A percentile compares a stretch with the other conserved stretches of the same genome.
These are phyloP conservation scores for Anabas testudineus DNA, from an alignment of 2,797 vertebrate genomes.

Conservation along the genomic window DNA sequence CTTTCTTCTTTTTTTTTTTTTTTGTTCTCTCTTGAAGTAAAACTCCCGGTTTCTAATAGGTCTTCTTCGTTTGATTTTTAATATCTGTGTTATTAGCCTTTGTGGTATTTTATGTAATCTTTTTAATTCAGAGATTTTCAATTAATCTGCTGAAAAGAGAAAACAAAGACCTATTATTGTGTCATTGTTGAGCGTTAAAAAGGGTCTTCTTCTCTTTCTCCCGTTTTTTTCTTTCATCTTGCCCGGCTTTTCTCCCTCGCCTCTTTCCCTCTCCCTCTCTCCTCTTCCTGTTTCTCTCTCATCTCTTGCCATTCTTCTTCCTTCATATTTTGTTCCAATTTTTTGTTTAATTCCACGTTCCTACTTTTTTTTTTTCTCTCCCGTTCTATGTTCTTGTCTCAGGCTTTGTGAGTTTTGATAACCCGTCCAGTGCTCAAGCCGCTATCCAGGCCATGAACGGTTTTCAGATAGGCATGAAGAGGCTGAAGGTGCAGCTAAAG, in stretches of 20 bases:
- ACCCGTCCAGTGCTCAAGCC: conserved; percentile 97
- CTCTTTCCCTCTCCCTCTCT: conserved; percentile 37
- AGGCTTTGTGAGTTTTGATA: conserved; percentile 99
- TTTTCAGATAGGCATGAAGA: conserved; percentile 99
- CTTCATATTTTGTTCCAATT: conserved; percentile 35
- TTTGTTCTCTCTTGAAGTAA: conserved; percentile 56
- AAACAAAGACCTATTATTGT: conserved; percentile 79
- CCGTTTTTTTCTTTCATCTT: conserved; percentile 57
- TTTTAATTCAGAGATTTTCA: conserved; percentile 79
- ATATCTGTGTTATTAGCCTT: conserved; percentile 77
- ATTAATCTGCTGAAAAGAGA: conserved; percentile 77
- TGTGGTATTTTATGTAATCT: conserved; percentile 75
- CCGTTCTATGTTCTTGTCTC: conserved; percentile 53
- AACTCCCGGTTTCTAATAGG: conserved; percentile 59
- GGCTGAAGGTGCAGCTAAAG: conserved; percentile 99
- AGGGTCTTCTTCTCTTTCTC: conserved; percentile 53
- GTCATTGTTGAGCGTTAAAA: conserved; percentile 76
- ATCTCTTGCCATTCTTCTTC: conserved; percentile 54
- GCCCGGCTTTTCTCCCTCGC: conserved; percentile 43
- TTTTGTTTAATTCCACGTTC: conserved; percentile 12
- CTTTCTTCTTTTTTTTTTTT: conserved; percentile 24
- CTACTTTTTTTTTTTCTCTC: conserved; percentile 33
- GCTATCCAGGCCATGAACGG: conserved; percentile 99
- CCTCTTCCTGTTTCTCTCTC: conserved; percentile 43
- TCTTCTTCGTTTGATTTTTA: conserved; percentile 57